A percentile compares a stretch with the other conserved stretches of the same genome.
phyloP scores from a whole-genome alignment of 2,888 invertebrate species.

The Hirtodrosophila histrioides region DNA sequence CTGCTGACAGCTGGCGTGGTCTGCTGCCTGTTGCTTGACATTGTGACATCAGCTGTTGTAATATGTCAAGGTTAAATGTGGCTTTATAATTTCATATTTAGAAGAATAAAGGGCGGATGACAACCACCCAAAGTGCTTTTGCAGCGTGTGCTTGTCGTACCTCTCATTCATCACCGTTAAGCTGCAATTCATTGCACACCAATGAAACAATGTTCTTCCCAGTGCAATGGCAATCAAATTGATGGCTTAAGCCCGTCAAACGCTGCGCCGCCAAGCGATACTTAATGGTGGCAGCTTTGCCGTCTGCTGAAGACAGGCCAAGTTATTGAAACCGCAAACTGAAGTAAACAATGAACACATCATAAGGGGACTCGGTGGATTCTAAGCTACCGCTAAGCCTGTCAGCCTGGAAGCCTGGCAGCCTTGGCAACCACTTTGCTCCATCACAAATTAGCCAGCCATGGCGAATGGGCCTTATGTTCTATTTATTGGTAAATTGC shows the following conservation, averaged over 20 bases:
- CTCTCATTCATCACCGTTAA: slow-evolving; percentile 21
- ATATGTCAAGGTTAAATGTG: slow-evolving; percentile 43
- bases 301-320: slow-evolving; percentile 5
- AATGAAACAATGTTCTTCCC: slow-evolving; percentile 4
- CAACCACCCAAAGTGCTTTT: slow-evolving; percentile 9
- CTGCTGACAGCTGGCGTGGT: slow-evolving; percentile 33
- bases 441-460: slow-evolving; percentile 45
- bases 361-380: neutral
- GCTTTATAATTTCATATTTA: slow-evolving; percentile 51
- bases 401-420: neutral
- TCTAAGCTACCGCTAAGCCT: slow-evolving; percentile 36
- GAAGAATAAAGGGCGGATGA: slow-evolving; percentile 28
- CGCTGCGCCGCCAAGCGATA: neutral
- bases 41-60: slow-evolving; percentile 49
- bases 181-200: slow-evolving; percentile 27
- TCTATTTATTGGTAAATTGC: slow-evolving; percentile 56
- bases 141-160: too few species aligned
- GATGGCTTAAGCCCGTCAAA: slow-evolving; percentile 3
- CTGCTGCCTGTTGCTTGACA: slow-evolving; percentile 10
- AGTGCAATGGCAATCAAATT: slow-evolving; percentile 13
- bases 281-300: neutral
- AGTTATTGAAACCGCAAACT: slow-evolving; percentile 25
- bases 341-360: slow-evolving; percentile 16
- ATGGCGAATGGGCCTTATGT: slow-evolving; percentile 40
- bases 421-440: slow-evolving; percentile 1